Base-by-base conservation (phyloP, 2,888 invertebrate species). In the Lepidochrysops patricia region DNA sequence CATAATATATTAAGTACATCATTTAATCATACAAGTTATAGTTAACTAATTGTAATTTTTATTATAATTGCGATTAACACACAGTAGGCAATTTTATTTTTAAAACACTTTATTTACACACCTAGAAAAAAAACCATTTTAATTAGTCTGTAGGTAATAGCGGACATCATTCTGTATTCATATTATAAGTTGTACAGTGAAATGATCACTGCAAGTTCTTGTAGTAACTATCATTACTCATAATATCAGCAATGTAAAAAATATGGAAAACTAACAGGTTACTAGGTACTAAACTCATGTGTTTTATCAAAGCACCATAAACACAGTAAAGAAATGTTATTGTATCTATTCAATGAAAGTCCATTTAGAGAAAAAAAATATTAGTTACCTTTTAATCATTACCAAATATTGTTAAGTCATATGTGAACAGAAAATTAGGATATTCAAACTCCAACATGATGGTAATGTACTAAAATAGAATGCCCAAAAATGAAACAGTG, bases 381-480 rank as follows among this genome's bases (percentile, higher is more conserved):
- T 65, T 58, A 62, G 56, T 73, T 82, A 84, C 84, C 83, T 83
- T 75, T 73, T 68, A 71, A 69, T 72, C 73, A 72, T 70, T 68
- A 76, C 70, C 73, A 70, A 71, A 72, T 74, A 69, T 75, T 66
- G 64, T 67, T 66, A 68, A 76, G 68, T 79, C 78, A 76, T 77
- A 74, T 72, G 71, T 76, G 78, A 78, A 78, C 73, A 80, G 77
- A 81, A 80, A 80, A 78, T 81, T 81, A 77, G 77, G 80, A 82
- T 83, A 79, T 80, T 80, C 79, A 76, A 80, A 82, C 79, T 80
- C 77, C 81, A 83, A 82, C 79, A 76, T 85, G 86, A 87, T 87
- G 89, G 88, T 84, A 87, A 86, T 84, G 80, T 81, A 85, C 86
- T 72, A 84, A 89, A 89, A 89, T 89, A 89, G 89, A 82, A 83